phyloP scores from a whole-genome alignment of 2,113 vertebrate species.

The Elgaria multicarinata region DNA sequence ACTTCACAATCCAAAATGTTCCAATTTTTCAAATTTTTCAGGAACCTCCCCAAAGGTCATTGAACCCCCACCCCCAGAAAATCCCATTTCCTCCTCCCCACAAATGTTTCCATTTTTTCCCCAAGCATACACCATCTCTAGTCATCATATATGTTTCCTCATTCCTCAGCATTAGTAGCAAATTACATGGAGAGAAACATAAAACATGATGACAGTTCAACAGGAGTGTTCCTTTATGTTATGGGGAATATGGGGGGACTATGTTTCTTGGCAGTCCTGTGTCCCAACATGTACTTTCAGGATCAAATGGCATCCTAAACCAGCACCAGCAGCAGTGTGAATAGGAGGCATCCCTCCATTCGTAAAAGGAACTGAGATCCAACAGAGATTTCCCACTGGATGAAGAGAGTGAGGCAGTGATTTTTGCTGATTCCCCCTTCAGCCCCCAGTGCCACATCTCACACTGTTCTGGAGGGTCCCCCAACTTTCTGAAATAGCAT shows the following conservation, averaged over 20 bases:
- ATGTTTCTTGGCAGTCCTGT: background rate
- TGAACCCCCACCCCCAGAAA: no score
- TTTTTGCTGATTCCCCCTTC: background rate
- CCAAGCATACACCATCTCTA: no score
- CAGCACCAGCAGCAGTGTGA: background rate
- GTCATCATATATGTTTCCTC: background rate
- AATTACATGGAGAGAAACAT: background rate
- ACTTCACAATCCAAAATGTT: no score
- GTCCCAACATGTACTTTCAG: background rate
- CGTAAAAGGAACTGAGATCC: background rate
- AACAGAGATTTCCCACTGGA: background rate
- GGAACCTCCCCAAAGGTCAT: no score
- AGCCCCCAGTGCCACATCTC: background rate
- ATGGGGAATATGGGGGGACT: background rate
- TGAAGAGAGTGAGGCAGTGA: background rate
- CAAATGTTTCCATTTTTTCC: no score
- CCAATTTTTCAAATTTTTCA: no score
- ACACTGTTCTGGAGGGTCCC: background rate
- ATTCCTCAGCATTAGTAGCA: background rate
- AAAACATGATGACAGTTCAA: background rate
- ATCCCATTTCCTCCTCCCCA: no score
- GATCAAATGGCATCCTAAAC: background rate
- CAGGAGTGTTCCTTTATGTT: background rate
- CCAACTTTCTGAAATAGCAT: background rate
- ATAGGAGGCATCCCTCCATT: background rate